phyloP scores from a whole-genome alignment of 2,113 vertebrate genomes.

The Paraplagusia blochii region DNA sequence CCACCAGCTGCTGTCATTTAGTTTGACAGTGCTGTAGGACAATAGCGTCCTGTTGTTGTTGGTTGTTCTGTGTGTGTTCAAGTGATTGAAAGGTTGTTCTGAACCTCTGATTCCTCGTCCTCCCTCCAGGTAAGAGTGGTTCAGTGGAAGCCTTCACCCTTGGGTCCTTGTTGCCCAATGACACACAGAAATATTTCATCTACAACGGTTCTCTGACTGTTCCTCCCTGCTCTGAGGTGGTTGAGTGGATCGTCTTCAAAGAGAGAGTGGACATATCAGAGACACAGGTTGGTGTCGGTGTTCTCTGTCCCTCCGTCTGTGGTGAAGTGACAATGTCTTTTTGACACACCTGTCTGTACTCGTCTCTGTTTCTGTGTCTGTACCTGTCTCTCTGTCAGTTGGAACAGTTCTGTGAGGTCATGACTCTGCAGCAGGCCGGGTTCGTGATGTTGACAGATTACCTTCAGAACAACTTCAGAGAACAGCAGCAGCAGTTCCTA shows the following conservation, averaged over 20 bases:
- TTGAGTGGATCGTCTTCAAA: constrained; percentile 96
- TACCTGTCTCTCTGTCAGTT: constrained; percentile 67
- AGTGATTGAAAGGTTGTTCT: no score
- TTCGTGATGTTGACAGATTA: constrained; percentile 98
- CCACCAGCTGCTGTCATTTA: no score
- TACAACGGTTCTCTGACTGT: constrained; percentile 92
- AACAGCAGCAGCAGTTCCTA: constrained; percentile 88
- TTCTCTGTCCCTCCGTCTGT: background rate
- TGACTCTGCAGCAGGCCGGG: constrained; percentile 95
- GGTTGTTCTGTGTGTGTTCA: no score
- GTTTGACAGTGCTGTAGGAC: no score
- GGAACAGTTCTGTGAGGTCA: constrained; percentile 93
- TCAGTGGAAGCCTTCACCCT: constrained; percentile 81
- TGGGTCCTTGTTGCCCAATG: constrained; percentile 84
- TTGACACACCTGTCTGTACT: background rate
- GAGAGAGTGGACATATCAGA: constrained; percentile 89
- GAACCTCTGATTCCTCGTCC: no score
- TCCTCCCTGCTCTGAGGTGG: constrained; percentile 89
- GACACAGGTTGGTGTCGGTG: constrained; percentile 80
- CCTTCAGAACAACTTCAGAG: constrained; percentile 94
- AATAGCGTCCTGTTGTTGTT: no score
- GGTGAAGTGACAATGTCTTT: background rate
- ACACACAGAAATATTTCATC: constrained; percentile 91
- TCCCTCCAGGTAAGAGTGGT: constrained; percentile 82
- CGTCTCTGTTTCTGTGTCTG: background rate